Base-by-base conservation (phyloP, 2,113 vertebrate genomes). In the Siniperca knerii region DNA sequence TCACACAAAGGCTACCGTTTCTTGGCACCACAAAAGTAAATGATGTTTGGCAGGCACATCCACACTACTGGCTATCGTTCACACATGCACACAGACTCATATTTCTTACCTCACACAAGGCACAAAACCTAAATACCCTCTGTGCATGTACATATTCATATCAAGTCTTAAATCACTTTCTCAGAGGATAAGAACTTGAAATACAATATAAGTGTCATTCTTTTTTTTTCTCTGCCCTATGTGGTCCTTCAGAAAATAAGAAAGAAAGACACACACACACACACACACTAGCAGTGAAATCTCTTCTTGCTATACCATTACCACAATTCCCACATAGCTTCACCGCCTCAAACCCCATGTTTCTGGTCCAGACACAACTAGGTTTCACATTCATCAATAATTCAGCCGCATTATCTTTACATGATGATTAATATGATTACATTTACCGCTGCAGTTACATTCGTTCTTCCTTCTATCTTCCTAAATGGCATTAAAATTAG, bases 1-100 rank as follows among this genome's bases (percentile, higher is more conserved):
- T 92, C 92, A 93, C 84, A 93, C 82, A 90, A 90, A 92, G 83
- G 91, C 89, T 83, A 82, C 75, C 71, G 52, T 83, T 91, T 90
- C 71, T 84, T 92, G 90, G 91, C 93, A 87, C 65, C 81, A 86
- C 88, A 87, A 90, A 82, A 92, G 76, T 87, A 86, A 90, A 89
- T 83, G 72, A 92, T 92, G 92, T 93, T 93, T 93, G 93, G 94
- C 93, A 92, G 82, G 75, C 86, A 33, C 62, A 81, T 82, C 80
- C 69, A 72, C 75, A 83, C 64, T 86, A 85, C 78, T 90, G 88
- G 85, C 84, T 81, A 77, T 78, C 71, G 35, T 83, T 81, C 76
- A 81, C 80, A 85, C 83, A 79, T 33, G 46, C 48, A 81, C 66
- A 54, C 62, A 85, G 11, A 40, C 68, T 37, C 54, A 58, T 4